phyloP scores from a whole-genome alignment of 2,113 vertebrate species.

The Corvus moneduloides region DNA sequence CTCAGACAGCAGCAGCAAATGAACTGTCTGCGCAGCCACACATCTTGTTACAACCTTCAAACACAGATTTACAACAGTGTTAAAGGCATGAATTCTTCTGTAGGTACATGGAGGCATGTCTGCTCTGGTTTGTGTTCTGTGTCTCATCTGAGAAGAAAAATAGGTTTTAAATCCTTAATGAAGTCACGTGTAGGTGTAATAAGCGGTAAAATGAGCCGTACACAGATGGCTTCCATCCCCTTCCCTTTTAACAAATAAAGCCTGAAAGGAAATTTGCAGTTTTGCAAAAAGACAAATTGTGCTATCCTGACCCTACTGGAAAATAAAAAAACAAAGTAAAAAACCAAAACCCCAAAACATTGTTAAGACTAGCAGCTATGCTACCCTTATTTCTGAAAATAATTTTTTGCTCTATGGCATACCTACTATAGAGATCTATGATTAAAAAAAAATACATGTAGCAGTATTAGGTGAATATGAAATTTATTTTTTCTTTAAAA shows the following conservation, averaged over 20 bases:
- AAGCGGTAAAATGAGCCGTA: not conserved
- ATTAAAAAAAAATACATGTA: not conserved
- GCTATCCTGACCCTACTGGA: not conserved
- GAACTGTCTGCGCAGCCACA: not conserved
- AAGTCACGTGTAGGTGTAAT: not conserved
- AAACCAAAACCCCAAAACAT: accelerated
- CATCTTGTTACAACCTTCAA: not conserved
- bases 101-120: not conserved
- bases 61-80: not conserved
- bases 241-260: not conserved
- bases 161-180: not conserved
- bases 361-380: not conserved
- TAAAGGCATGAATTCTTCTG: not conserved
- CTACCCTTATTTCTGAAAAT: not conserved
- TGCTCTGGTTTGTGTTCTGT: not conserved
- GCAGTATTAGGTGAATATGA: not conserved
- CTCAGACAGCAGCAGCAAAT: not conserved
- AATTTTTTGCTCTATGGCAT: not conserved
- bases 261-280: not conserved
- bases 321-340: not conserved
- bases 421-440: not conserved
- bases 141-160: not conserved
- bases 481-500: not conserved
- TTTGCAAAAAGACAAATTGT: not conserved
- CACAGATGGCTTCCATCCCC: not conserved